Evolutionary conservation across 2,888 invertebrate species (phyloP).

Genomic region (Lochmaea crataegi): DNA sequence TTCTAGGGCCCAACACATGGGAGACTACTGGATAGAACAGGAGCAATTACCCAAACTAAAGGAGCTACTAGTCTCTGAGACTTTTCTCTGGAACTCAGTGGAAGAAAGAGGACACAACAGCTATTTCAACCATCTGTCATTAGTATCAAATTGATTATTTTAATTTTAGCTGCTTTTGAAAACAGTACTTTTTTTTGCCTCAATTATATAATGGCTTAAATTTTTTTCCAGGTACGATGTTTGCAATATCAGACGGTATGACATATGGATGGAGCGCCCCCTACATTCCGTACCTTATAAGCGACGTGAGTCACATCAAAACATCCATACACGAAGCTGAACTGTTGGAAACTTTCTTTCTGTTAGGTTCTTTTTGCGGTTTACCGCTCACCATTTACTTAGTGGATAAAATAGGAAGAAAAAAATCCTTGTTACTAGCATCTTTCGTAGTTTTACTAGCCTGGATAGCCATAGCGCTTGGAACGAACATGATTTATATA

Average conservation of each 20-base stretch:
- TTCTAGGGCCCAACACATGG: no score
- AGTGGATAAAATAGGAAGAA: conserved; percentile 59
- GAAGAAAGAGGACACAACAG: no score
- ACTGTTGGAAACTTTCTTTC: conserved; percentile 55
- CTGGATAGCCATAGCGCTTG: conserved; percentile 60
- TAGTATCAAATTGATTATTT: no score
- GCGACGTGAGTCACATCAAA: conserved; percentile 55
- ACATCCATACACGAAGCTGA: conserved; percentile 53
- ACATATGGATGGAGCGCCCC: conserved; percentile 64
- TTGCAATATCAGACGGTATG: conserved; percentile 64
- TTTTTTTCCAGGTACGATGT: conserved; percentile 59
- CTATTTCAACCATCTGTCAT: no score
- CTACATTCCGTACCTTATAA: conserved; percentile 58
- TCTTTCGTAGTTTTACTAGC: conserved; percentile 57
- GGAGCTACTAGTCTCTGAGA: no score
- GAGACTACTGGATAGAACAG: no score
- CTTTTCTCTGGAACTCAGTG: no score
- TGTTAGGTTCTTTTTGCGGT: conserved; percentile 56
- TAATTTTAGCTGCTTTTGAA: no score
- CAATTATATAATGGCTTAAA: neutral
- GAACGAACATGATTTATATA: conserved; percentile 56
- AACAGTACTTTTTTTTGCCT: no score
- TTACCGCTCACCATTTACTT: conserved; percentile 61
- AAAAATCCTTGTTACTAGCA: conserved; percentile 60
- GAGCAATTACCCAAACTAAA: no score